Percentiles rank a stretch among this genome's conserved stretches.
Evolutionary conservation across 2,797 vertebrate genomes (phyloP).

Genomic region (Octomys mimax): DNA sequence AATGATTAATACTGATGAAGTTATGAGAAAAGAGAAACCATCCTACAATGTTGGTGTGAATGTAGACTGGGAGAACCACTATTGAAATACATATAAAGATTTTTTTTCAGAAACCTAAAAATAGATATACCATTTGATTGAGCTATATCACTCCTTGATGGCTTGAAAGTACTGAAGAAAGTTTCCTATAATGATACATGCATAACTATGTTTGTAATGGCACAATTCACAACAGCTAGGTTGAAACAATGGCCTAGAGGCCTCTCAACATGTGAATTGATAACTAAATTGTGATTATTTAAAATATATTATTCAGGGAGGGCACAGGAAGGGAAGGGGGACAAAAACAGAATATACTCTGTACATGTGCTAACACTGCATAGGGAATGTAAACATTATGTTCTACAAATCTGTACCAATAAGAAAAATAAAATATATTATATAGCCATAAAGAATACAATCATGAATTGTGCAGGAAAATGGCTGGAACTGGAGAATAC

Average conservation of each 20-base stretch:
- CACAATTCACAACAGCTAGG: background rate
- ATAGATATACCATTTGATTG: background rate
- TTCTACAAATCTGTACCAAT: background rate
- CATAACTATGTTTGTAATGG: background rate
- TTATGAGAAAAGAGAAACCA: background rate
- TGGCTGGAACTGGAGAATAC: background rate
- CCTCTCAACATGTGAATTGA: background rate
- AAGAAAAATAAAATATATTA: background rate
- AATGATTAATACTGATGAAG: background rate
- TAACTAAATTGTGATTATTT: background rate
- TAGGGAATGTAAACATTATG: background rate
- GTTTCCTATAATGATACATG: background rate
- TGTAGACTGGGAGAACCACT: background rate
- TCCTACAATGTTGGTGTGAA: background rate
- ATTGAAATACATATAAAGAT: background rate
- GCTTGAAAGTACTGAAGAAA: background rate
- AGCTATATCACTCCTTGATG: background rate
- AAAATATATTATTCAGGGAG: background rate
- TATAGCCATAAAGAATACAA: background rate
- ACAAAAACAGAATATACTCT: background rate
- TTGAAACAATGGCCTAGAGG: background rate
- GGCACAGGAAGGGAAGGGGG: background rate
- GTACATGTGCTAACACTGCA: background rate
- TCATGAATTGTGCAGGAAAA: background rate
- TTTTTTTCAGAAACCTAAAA: background rate